These are phyloP conservation scores for Crotalus tigris DNA, from an alignment of 2,113 vertebrate species.

Conservation along the genomic window DNA sequence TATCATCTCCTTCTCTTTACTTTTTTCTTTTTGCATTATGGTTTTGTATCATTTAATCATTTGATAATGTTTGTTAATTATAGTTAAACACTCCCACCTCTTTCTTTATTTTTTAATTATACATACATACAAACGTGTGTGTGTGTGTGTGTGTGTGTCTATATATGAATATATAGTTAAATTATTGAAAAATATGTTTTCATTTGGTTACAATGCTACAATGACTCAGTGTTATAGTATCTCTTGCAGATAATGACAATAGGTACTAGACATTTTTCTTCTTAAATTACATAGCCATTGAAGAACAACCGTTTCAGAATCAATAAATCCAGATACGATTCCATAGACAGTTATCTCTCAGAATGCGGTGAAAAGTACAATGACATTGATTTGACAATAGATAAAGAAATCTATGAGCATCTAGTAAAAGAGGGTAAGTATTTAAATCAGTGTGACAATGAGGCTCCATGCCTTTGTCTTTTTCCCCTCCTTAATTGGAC, in stretches of 20 bases:
- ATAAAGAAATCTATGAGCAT: slow-evolving; percentile 88
- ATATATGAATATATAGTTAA: not conserved
- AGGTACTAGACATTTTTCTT: slow-evolving; percentile 65
- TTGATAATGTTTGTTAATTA: not conserved
- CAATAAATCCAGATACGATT: slow-evolving; percentile 97
- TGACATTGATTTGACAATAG: slow-evolving; percentile 92
- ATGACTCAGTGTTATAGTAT: not conserved
- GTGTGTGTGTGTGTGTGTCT: too few relatives aligned
- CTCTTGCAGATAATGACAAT: slow-evolving; percentile 52
- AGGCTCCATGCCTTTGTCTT: slow-evolving; percentile 33
- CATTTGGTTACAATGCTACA: not conserved
- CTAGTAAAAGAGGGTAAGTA: slow-evolving; percentile 86
- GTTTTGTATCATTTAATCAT: not conserved
- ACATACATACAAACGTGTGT: too few relatives aligned
- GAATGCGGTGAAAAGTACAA: slow-evolving; percentile 96
- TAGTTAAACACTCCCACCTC: not conserved
- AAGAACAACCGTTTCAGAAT: slow-evolving; percentile 93
- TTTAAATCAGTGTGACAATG: slow-evolving; percentile 42
- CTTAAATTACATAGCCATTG: slow-evolving; percentile 81
- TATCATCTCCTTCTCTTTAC: not conserved
- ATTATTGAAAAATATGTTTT: not conserved
- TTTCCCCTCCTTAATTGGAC: not conserved
- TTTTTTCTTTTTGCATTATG: not conserved
- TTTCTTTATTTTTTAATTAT: not conserved
- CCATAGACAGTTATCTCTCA: slow-evolving; percentile 98